Evolutionary conservation across 1,140 invertebrate genomes (phyloP).

Genomic region (Drosophila navojoa): DNA sequence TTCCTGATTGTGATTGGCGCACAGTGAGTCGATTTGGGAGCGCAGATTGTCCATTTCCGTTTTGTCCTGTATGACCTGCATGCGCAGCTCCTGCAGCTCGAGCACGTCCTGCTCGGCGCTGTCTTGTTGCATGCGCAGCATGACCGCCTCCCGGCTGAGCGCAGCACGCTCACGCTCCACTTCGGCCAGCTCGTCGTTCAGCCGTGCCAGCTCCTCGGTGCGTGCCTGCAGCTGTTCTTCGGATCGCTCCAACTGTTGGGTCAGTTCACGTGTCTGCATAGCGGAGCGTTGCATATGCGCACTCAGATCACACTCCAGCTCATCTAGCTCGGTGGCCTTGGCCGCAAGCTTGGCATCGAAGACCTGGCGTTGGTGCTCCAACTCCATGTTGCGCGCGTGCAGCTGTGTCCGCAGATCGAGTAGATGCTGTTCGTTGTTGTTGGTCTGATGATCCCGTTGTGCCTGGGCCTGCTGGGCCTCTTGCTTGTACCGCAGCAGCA

Average conservation of each 20-base stretch:
- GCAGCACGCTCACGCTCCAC: conserved; percentile 62
- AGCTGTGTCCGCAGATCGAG: conserved; percentile 80
- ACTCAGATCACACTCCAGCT: conserved; percentile 86
- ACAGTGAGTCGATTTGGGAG: conserved; percentile 69
- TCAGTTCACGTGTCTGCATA: conserved; percentile 84
- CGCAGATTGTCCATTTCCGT: conserved; percentile 80
- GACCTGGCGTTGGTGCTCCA: conserved; percentile 85
- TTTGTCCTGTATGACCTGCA: conserved; percentile 81
- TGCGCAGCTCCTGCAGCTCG: conserved; percentile 78
- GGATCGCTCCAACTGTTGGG: conserved; percentile 85
- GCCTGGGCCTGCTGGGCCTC: conserved; percentile 23
- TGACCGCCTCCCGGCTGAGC: conserved; percentile 67
- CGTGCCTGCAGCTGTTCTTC: conserved; percentile 85
- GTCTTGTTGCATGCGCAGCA: conserved; percentile 78
- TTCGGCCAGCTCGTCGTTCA: conserved; percentile 82
- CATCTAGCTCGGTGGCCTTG: conserved; percentile 86
- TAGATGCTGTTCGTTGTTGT: conserved; percentile 71
- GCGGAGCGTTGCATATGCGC: conserved; percentile 86
- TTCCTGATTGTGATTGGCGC: conserved; percentile 75
- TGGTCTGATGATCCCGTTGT: conserved; percentile 53
- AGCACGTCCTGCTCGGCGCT: conserved; percentile 75
- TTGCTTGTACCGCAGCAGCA: conserved; percentile 39
- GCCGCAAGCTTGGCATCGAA: conserved; percentile 85
- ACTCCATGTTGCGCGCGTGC: conserved; percentile 84
- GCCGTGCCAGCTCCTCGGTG: conserved; percentile 84